phyloP scores from a whole-genome alignment of 53 echinoderm and acorn worm genomes.

The Pentamera pediparva region DNA sequence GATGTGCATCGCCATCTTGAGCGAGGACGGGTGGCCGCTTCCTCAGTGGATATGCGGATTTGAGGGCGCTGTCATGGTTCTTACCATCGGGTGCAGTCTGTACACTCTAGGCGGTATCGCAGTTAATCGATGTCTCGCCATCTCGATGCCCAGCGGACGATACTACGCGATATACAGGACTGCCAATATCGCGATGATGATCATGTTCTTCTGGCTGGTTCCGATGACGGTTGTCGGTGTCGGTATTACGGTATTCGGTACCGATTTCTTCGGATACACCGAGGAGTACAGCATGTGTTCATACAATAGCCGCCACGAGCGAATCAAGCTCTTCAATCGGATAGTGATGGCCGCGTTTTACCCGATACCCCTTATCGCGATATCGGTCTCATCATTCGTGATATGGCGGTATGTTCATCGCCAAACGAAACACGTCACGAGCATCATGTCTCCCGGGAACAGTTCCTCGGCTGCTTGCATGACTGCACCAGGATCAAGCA shows the following conservation, averaged over 20 bases:
- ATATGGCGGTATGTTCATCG: constrained; percentile 72
- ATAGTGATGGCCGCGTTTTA: constrained; percentile 51
- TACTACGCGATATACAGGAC: constrained; percentile 56
- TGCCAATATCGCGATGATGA: constrained; percentile 36
- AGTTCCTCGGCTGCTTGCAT: neutral
- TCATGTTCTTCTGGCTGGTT: constrained; percentile 57
- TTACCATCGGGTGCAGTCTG: constrained; percentile 68
- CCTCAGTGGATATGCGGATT: constrained; percentile 67
- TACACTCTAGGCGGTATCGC: constrained; percentile 85
- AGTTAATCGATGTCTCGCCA: constrained; percentile 62
- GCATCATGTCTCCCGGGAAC: constrained; percentile 7
- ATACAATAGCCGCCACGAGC: constrained; percentile 63
- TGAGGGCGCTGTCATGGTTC: constrained; percentile 49
- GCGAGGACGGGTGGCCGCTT: constrained; percentile 42
- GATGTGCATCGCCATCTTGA: constrained; percentile 23
- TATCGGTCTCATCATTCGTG: constrained; percentile 22
- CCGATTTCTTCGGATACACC: constrained; percentile 67
- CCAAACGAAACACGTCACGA: constrained; percentile 49
- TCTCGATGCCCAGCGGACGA: constrained; percentile 51
- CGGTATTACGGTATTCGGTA: constrained; percentile 47
- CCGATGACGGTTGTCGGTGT: constrained; percentile 48
- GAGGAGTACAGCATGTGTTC: constrained; percentile 65
- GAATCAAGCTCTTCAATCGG: constrained; percentile 54
- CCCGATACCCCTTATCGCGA: constrained; percentile 53
- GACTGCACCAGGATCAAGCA: constrained; percentile 25